These are phyloP conservation scores for Cheilosia pagana DNA, from an alignment of 2,888 invertebrate genomes.

Conservation along the genomic window DNA sequence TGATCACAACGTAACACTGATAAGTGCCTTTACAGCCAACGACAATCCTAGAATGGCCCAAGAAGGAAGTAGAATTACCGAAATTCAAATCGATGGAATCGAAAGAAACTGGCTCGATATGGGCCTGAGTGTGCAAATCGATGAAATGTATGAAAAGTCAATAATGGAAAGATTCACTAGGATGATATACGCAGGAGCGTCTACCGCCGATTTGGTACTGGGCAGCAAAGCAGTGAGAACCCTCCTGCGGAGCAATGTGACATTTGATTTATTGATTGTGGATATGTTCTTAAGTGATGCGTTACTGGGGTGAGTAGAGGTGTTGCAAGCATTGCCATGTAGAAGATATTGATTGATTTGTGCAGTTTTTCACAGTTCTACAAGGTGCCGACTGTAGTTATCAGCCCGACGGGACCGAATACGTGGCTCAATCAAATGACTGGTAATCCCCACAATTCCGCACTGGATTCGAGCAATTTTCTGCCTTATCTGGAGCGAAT, in stretches of 20 bases:
- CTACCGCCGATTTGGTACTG: constrained; percentile 80
- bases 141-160: constrained; percentile 80
- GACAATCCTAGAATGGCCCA: constrained; percentile 66
- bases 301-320: constrained; percentile 79
- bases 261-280: constrained; percentile 82
- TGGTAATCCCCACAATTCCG: constrained; percentile 84
- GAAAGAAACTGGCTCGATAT: constrained; percentile 81
- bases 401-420: constrained; percentile 84
- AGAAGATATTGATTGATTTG: constrained; percentile 2
- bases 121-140: constrained; percentile 81
- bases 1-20: constrained; percentile 81
- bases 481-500: constrained; percentile 83
- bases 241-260: constrained; percentile 79
- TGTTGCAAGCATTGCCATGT: neutral
- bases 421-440: constrained; percentile 84
- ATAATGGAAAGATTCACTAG: constrained; percentile 81
- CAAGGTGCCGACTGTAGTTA: constrained; percentile 81
- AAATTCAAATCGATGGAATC: constrained; percentile 80
- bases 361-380: constrained; percentile 82
- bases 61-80: constrained; percentile 77
- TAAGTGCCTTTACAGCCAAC: constrained; percentile 79
- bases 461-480: constrained; percentile 83
- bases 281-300: constrained; percentile 85
- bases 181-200: constrained; percentile 81
- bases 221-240: constrained; percentile 79